Conservation (phyloP, 2,113 vertebrate species). For the Marmota monax region DNA sequence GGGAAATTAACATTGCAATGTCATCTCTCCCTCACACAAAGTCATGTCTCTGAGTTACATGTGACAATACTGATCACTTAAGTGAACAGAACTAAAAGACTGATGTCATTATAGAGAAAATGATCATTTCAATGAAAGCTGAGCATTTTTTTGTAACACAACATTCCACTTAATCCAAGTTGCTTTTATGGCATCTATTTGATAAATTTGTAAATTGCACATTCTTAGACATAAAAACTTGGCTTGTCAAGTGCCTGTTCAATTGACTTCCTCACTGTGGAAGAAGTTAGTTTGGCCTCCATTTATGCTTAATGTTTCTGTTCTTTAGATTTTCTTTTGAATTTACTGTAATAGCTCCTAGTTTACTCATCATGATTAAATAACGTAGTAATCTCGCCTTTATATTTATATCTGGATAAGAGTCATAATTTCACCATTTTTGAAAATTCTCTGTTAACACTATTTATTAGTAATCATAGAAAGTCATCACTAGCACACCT, state of each 20-base stretch:
- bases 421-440: not conserved
- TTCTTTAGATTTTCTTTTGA: conserved; percentile 15
- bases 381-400: not conserved
- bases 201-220: not conserved
- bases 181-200: not conserved
- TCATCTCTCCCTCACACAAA: not conserved
- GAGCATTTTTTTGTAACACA: not conserved
- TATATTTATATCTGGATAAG: not conserved
- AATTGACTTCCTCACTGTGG: not conserved
- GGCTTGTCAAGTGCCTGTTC: not conserved
- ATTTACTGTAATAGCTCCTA: not conserved
- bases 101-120: not conserved
- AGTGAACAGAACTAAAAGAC: not conserved
- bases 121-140: not conserved
- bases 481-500: not conserved
- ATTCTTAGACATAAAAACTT: not conserved
- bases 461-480: not conserved
- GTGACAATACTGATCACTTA: not conserved
- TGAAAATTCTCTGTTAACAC: conserved; percentile 15
- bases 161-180: not conserved
- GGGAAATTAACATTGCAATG: not conserved
- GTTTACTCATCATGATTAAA: conserved; percentile 32
- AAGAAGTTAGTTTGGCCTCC: conserved; percentile 18
- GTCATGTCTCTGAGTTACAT: not conserved
- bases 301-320: conserved; percentile 6